Conservation (phyloP, 2,797 vertebrate species). For the Peromyscus eremicus region DNA sequence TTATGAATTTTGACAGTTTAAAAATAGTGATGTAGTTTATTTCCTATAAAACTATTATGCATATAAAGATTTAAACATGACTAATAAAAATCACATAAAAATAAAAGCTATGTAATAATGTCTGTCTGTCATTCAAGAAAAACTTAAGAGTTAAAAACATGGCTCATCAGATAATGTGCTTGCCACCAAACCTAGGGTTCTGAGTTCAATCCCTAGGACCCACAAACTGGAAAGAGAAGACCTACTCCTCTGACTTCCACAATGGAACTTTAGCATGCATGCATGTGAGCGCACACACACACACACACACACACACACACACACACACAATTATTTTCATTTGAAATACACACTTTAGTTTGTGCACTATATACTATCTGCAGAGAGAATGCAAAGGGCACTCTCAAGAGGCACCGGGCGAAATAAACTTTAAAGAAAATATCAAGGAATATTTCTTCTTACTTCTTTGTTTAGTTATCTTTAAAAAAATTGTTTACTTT, state of each 20-base stretch:
- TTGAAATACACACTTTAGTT: not conserved
- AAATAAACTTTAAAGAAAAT: not conserved
- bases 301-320: too few species aligned
- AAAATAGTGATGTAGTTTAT: not conserved
- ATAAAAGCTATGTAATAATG: not conserved
- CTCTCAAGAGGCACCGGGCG: rapidly evolving
- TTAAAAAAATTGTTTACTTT: not conserved
- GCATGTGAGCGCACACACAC: not conserved
- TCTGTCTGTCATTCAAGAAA: not conserved
- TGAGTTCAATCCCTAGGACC: not conserved
- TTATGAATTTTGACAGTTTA: not conserved
- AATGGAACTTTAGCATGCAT: not conserved
- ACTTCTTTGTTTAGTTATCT: not conserved
- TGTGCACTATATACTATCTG: not conserved
- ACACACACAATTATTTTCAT: not conserved
- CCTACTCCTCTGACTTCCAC: not conserved
- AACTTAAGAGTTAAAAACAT: not conserved
- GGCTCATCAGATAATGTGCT: not conserved
- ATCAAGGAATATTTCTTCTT: not conserved
- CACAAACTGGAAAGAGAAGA: not conserved
- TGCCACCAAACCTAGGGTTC: not conserved
- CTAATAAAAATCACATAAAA: not conserved
- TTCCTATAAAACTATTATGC: not conserved
- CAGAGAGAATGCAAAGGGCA: not conserved
- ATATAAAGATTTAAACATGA: not conserved